Base-by-base conservation (phyloP, 2,888 invertebrate species). In the Philonicus albiceps region DNA sequence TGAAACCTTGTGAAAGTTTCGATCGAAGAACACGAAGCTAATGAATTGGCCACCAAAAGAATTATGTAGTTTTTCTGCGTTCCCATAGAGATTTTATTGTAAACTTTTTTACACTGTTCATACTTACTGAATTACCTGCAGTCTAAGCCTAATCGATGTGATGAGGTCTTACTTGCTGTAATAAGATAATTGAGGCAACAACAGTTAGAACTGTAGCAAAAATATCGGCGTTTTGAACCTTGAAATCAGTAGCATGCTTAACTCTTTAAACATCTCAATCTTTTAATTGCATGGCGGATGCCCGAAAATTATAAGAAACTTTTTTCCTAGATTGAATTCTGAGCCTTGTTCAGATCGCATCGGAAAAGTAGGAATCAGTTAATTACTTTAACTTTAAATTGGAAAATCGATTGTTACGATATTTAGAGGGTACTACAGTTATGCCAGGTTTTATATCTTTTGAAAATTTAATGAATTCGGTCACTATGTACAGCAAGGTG, bases 121-220 rank as follows among this genome's bases (percentile, higher is more conserved):
- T 37, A 34, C 53, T 55, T 55, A 55, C 49, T n/a, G 64, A 64
- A 11, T 64, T 64, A 37, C n/a, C 11, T 37, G 49, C 19, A 37
- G n/a, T 37, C 40, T 27, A 16, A 49, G 30, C 64, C 55, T 83
- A 83, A 83, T 83, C 83, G 64, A 34, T 72, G 22, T 64, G 64
- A 8, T 64, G 64, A 19, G 64, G 31, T 83, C 55, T 83, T 31
- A 83, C 72, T 55, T 72, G 64, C 72, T 55, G 34, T 83, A 83
- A 83, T 83, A 64, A 72, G 83, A 22, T 64, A 83, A 83, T 83
- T 83, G 83, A 55, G 37, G 64, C 19, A 83, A 37, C 30, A 72
- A 83, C 83, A 83, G 83, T 83, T 83, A 83, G 27, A 22, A 53
- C 27, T 80, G 37, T 13, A 22, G 37, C 83, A 37, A 83, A 64